A percentile compares a stretch with the other conserved stretches of the same genome.
These are phyloP conservation scores for Danio tinwini DNA, from an alignment of 2,797 vertebrate species.

Conservation along the genomic window DNA sequence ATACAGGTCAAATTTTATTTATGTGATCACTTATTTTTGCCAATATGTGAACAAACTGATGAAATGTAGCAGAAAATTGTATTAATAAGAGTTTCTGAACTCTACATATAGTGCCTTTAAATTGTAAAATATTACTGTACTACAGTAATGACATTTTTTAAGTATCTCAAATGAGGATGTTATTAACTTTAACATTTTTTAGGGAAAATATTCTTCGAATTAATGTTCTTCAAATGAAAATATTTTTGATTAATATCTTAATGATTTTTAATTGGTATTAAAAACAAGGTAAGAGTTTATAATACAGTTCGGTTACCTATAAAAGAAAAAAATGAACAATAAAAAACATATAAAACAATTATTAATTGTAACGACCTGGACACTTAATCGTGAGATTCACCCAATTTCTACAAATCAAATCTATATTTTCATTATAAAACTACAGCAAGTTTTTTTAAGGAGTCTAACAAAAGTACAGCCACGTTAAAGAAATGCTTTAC, in stretches of 20 bases:
- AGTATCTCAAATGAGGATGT: neutral
- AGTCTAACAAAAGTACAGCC: neutral
- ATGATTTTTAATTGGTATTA: no score
- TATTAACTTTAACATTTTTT: neutral
- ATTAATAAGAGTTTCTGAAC: no score
- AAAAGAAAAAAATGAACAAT: no score
- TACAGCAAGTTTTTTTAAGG: constrained; percentile 9
- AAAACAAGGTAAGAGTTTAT: neutral
- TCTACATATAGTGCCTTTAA: neutral
- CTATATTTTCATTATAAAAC: neutral
- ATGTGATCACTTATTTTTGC: no score
- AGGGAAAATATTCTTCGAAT: neutral
- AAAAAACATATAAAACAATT: no score
- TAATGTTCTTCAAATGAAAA: neutral
- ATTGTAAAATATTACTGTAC: neutral
- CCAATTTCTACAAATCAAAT: constrained; percentile 1
- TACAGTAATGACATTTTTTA: neutral
- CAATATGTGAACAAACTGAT: no score
- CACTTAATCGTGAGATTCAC: neutral
- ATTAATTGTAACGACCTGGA: neutral
- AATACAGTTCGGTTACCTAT: no score
- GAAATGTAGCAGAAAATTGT: no score
- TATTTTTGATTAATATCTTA: neutral
- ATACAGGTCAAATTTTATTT: no score
- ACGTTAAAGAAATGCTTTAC: constrained; percentile 24